Evolutionary conservation across 2,888 invertebrate species (phyloP).

Genomic region (Mesoligia furuncula): DNA sequence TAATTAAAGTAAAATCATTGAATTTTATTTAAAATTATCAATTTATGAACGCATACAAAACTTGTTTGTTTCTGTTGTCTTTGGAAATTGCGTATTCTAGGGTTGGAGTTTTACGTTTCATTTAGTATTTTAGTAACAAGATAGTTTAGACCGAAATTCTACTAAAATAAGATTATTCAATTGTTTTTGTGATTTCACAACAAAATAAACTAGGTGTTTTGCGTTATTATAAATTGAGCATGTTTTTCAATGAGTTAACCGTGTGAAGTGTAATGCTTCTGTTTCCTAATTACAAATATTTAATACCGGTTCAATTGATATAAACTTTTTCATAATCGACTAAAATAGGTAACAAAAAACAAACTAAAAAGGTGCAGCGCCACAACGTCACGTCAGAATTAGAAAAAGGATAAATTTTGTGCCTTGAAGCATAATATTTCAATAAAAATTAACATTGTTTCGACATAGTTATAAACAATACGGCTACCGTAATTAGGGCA

Average conservation of each 20-base stretch:
- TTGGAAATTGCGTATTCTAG: constrained; percentile 56
- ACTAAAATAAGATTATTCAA: background rate
- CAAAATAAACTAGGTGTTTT: background rate
- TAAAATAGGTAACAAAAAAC: constrained; percentile 19
- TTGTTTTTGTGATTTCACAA: background rate
- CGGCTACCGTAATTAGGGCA: constrained; percentile 56
- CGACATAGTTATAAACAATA: constrained; percentile 60
- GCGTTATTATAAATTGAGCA: background rate
- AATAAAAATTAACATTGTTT: constrained; percentile 66
- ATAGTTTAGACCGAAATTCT: background rate
- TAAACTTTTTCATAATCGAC: constrained; percentile 19
- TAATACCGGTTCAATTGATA: fast-evolving
- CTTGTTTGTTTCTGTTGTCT: constrained; percentile 39
- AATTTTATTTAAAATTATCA: no score
- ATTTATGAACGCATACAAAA: constrained; percentile 36
- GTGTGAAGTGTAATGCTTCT: fast-evolving
- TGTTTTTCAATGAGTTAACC: background rate
- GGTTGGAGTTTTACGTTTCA: background rate
- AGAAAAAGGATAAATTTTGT: constrained; percentile 74
- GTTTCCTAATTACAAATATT: no score
- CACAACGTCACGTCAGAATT: constrained; percentile 72
- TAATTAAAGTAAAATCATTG: background rate
- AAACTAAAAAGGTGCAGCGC: constrained; percentile 50
- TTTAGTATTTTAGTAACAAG: background rate
- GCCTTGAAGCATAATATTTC: constrained; percentile 73